These are phyloP conservation scores for Cephus spinipes DNA, from an alignment of 2,888 invertebrate species.

Conservation along the genomic window DNA sequence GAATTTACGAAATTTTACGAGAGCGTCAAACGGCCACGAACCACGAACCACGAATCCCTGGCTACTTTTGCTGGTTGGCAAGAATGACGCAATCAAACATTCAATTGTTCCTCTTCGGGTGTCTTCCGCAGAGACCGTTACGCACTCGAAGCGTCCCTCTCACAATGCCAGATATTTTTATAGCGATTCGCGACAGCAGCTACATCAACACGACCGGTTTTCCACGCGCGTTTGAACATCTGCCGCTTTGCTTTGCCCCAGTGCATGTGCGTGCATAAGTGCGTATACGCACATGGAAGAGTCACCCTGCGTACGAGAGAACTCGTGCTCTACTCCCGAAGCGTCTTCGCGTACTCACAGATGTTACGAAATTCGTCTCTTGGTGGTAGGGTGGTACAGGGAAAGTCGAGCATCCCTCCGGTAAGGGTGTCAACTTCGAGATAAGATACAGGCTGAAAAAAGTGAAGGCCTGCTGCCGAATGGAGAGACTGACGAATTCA, in stretches of 20 bases:
- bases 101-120: background rate
- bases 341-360: background rate
- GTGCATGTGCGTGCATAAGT: slow-evolving; percentile 17
- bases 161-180: slow-evolving; percentile 66
- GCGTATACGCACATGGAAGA: background rate
- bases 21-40: background rate
- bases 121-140: slow-evolving; percentile 37
- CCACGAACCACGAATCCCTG: no score
- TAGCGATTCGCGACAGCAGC: slow-evolving; percentile 66
- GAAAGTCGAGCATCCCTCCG: background rate
- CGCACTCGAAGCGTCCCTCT: slow-evolving; percentile 34
- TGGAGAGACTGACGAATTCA: no score
- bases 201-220: slow-evolving; percentile 67
- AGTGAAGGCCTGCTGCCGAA: no score
- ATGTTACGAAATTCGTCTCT: background rate
- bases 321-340: background rate
- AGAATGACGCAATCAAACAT: slow-evolving; percentile 2
- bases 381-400: background rate
- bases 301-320: background rate
- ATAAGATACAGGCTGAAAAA: background rate
- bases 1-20: background rate
- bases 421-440: background rate
- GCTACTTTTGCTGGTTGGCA: background rate
- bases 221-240: slow-evolving; percentile 61
- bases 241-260: slow-evolving; percentile 53